phyloP scores from a whole-genome alignment of 1,140 invertebrate species.

The Vanessa tameamea region DNA sequence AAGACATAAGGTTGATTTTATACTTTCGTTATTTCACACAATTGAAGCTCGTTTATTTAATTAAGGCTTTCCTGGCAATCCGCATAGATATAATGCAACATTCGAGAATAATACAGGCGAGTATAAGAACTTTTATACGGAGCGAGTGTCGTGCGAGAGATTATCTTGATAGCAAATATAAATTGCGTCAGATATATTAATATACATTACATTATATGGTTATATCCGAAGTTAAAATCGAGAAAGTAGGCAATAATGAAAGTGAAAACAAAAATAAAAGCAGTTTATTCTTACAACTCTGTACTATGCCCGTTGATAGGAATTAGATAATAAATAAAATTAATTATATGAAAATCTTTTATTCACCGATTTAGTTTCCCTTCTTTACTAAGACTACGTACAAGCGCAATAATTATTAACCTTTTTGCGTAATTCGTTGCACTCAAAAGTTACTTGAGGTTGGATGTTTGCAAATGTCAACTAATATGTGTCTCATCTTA shows the following conservation, averaged over 20 bases:
- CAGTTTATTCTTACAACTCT: conserved; percentile 75
- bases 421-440: neutral
- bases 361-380: conserved; percentile 28
- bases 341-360: conserved; percentile 69
- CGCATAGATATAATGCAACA: conserved; percentile 56
- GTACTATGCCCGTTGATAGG: conserved; percentile 76
- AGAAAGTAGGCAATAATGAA: conserved; percentile 29
- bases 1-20: conserved; percentile 30
- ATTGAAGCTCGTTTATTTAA: conserved; percentile 64
- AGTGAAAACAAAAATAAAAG: conserved; percentile 39
- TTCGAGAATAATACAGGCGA: conserved; percentile 43
- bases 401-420: neutral
- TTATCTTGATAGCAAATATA: conserved; percentile 36
- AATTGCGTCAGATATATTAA: conserved; percentile 50
- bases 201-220: conserved; percentile 55
- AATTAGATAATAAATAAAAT: conserved; percentile 79
- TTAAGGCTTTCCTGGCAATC: conserved; percentile 75
- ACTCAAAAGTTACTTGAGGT: too few relatives aligned
- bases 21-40: conserved; percentile 59
- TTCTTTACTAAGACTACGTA: neutral
- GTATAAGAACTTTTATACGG: conserved; percentile 58
- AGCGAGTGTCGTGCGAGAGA: conserved; percentile 51
- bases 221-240: conserved; percentile 45
- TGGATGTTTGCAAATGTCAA: too few relatives aligned
- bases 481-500: too few relatives aligned